Percentiles rank a stretch among this genome's conserved stretches.
phyloP scores from a whole-genome alignment of 2,888 invertebrate species.

The Dendrolimus pini region DNA sequence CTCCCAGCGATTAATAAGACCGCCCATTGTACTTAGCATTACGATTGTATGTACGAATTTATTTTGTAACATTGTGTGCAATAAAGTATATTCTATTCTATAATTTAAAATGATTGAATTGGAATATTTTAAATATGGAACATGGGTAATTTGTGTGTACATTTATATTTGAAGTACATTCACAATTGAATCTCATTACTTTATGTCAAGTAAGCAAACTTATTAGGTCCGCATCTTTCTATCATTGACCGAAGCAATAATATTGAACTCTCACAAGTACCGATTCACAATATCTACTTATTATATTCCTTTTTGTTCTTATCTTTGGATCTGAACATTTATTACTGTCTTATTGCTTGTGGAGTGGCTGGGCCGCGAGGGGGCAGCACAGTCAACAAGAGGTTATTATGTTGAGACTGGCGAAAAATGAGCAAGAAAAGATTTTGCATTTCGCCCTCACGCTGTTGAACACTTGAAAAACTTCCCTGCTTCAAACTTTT shows the following conservation, averaged over 20 bases:
- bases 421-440: constrained; percentile 65
- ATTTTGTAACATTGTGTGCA: too few relatives aligned
- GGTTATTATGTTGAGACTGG: constrained; percentile 71
- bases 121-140: too few relatives aligned
- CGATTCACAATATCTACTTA: constrained; percentile 68
- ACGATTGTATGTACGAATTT: too few relatives aligned
- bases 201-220: constrained; percentile 33
- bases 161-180: constrained; percentile 12
- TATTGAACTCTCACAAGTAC: constrained; percentile 56
- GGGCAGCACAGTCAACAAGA: constrained; percentile 62
- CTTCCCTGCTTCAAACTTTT: constrained; percentile 26
- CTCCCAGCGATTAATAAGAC: too few relatives aligned
- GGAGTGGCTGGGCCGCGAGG: constrained; percentile 58
- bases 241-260: constrained; percentile 43
- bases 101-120: too few relatives aligned
- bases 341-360: constrained; percentile 74
- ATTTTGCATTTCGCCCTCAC: constrained; percentile 48
- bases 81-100: too few relatives aligned
- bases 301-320: constrained; percentile 64
- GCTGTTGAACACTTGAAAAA: constrained; percentile 31
- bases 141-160: too few relatives aligned
- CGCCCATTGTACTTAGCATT: too few relatives aligned
- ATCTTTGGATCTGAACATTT: constrained; percentile 68
- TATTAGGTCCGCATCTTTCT: constrained; percentile 32
- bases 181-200: constrained; percentile 33